Conservation (phyloP, 2,113 vertebrate genomes). For the Pomatostomus ruficeps region DNA sequence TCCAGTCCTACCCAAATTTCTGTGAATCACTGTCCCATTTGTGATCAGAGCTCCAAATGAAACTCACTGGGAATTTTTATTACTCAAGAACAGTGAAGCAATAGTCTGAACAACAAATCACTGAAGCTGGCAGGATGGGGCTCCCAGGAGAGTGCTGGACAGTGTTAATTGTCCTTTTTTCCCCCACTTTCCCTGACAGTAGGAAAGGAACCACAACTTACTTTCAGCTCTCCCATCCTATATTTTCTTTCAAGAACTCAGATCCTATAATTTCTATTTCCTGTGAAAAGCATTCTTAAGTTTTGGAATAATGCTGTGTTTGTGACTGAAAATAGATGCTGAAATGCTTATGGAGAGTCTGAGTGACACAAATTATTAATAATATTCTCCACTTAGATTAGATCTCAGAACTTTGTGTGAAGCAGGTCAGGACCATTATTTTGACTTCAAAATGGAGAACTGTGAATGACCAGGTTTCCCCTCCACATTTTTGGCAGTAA, state of each 20-base stretch:
- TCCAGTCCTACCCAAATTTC: background rate
- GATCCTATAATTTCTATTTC: background rate
- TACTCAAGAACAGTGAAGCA: slow-evolving; percentile 44
- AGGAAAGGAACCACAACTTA: background rate
- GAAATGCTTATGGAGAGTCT: background rate
- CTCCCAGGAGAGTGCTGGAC: slow-evolving; percentile 4
- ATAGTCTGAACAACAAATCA: slow-evolving; percentile 18
- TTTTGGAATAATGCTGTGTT: background rate
- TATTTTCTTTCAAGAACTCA: background rate
- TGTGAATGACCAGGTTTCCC: no score
- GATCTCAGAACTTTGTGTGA: background rate
- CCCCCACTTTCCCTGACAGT: background rate
- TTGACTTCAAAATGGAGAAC: background rate
- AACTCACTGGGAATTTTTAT: slow-evolving; percentile 58
- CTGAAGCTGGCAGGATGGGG: background rate
- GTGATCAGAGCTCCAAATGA: slow-evolving; percentile 41
- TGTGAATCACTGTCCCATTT: slow-evolving; percentile 49
- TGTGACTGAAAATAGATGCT: background rate
- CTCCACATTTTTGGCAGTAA: slow-evolving; percentile 6
- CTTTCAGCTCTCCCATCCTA: background rate
- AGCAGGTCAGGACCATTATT: background rate
- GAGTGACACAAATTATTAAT: background rate
- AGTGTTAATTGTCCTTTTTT: slow-evolving; percentile 12
- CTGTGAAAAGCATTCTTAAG: background rate
- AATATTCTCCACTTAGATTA: background rate